Percentiles rank a stretch among this genome's conserved stretches.
Evolutionary conservation across 2,888 invertebrate species (phyloP).

Genomic region (Podotricha telesiphe): DNA sequence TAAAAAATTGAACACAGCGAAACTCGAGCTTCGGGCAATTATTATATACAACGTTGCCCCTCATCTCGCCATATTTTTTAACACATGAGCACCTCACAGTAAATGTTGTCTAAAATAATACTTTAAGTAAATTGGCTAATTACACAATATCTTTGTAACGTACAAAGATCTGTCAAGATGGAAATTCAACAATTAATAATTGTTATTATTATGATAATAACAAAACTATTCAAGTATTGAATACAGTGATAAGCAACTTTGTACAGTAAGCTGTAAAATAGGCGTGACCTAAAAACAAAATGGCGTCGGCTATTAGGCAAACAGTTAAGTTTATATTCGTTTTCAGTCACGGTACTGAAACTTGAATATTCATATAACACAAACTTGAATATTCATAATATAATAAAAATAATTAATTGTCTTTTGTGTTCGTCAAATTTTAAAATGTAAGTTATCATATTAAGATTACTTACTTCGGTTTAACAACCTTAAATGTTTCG

Average conservation of each 20-base stretch:
- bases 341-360: conserved; percentile 37
- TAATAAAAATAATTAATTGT: conserved; percentile 38
- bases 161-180: not conserved
- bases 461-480: not conserved
- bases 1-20: no score
- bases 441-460: not conserved
- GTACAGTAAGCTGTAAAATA: conserved; percentile 37
- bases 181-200: not conserved
- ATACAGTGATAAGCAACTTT: conserved; percentile 39
- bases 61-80: no score
- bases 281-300: conserved; percentile 45
- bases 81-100: no score
- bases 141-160: no score
- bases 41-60: no score
- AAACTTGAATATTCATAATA: conserved; percentile 14
- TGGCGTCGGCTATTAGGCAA: conserved; percentile 41
- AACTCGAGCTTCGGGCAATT: no score
- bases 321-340: conserved; percentile 39
- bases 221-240: conserved; percentile 2
- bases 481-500: no score
- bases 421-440: conserved; percentile 18
- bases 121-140: no score
- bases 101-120: no score
- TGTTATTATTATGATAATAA: not conserved
- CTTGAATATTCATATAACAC: no score